Base-by-base conservation (phyloP, 2,797 vertebrate species). In the Choloepus didactylus region DNA sequence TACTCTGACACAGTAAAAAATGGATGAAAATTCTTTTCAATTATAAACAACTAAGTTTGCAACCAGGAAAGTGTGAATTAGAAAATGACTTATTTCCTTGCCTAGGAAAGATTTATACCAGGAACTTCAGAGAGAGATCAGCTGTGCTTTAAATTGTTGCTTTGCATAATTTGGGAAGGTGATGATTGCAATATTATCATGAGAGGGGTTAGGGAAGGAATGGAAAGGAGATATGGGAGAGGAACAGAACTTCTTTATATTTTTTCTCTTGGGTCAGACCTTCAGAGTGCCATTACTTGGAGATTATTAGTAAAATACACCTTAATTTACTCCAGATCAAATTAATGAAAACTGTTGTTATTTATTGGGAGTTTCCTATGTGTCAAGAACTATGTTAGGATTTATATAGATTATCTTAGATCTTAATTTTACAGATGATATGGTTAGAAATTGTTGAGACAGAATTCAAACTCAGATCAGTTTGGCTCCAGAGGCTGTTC, bases 31-130 rank as follows among this genome's bases (percentile, higher is more conserved):
- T 82, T 25, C 35, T 69, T 89, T 92, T 96, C 86, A 70, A 93
- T 94, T 95, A 83, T 91, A 94, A 96, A 86, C 51, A 96, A 94
- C 91, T 94, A 96, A 95, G 59, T 18, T 94, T 95, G 62, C 49
- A 41, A 92, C 51, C 41, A 93, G 80, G 59, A 96, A 91, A 89
- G 75, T 93, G 59, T 94, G 90, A 96, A 93, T 96, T 96, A 94
- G 70, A 96, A 96, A 96, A 91, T 96, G 46, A 95, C 96, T 94
- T 93, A 93, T 94, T 96, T 97, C 81, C 46, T 94, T 91, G 29
- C 79, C 80, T 89, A 89, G 44, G 21, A 35, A 83, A 93, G 44
- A 95, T 93, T 80, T 95, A 80, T 96, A 93, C 80, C 46, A 93
- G 75, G 75, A 94, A 81, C 38, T 80, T 85, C 25, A 84, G 35